A percentile compares a stretch with the other conserved stretches of the same genome.
phyloP scores from a whole-genome alignment of 1,140 invertebrate species.

The Pristionchus pacificus region DNA sequence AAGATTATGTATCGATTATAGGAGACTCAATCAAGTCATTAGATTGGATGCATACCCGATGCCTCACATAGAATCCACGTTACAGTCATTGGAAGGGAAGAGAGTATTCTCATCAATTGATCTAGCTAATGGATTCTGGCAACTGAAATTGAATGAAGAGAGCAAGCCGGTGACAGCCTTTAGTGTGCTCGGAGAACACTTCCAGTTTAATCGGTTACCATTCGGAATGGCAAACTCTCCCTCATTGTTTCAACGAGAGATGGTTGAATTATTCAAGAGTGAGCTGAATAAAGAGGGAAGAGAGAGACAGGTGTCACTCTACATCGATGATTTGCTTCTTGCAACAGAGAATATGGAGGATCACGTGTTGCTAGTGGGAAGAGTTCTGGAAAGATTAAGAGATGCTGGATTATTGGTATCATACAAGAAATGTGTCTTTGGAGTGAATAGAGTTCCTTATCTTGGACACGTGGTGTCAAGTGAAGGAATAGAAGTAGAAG shows the following conservation, averaged over 20 bases:
- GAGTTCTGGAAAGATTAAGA: not conserved
- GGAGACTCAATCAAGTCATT: too few species aligned
- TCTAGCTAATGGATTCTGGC: too few species aligned
- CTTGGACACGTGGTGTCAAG: constrained; percentile 9
- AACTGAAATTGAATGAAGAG: too few species aligned
- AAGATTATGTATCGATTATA: too few species aligned
- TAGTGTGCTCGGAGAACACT: not conserved
- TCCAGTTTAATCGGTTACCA: not conserved
- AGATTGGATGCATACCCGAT: too few species aligned
- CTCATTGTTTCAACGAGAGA: constrained; percentile 21
- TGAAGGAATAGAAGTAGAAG: constrained; percentile 8
- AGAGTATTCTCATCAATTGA: too few species aligned
- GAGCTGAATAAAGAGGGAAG: constrained; percentile 3
- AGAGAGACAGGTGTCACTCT: not conserved
- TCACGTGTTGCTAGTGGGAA: not conserved
- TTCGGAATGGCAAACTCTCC: not conserved
- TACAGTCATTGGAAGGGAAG: too few species aligned
- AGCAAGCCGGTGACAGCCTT: not conserved
- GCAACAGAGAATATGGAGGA: constrained; percentile 9
- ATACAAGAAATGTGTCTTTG: constrained; percentile 13
- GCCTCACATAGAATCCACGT: too few species aligned
- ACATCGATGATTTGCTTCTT: constrained; percentile 21
- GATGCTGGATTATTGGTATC: not conserved
- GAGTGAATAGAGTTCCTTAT: constrained; percentile 1
- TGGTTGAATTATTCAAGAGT: constrained; percentile 20